Conservation (phyloP, 2,888 invertebrate genomes). For the Latrodectus hesperus region DNA sequence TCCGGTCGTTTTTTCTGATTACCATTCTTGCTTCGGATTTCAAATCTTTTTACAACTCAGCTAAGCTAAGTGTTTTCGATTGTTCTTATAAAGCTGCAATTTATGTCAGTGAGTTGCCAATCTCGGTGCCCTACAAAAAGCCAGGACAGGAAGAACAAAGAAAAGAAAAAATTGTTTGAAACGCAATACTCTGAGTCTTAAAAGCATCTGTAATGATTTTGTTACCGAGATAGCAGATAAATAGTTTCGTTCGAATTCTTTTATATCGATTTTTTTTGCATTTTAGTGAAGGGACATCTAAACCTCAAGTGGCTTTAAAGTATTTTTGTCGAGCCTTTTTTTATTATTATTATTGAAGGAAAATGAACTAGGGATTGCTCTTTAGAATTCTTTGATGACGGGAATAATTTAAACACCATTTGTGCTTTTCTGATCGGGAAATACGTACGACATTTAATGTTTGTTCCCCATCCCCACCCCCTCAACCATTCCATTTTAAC, state of each 20-base stretch:
- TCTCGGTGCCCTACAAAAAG: not conserved
- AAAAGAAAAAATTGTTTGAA: not conserved
- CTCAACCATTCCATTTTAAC: not conserved
- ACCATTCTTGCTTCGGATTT: not conserved
- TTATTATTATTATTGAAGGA: not conserved
- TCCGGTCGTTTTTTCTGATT: not conserved
- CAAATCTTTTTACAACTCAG: not conserved
- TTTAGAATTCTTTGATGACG: constrained; percentile 43
- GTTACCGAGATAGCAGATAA: constrained; percentile 55
- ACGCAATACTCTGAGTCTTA: constrained; percentile 16
- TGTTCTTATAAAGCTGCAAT: constrained; percentile 41
- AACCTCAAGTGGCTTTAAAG: constrained; percentile 49
- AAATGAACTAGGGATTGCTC: constrained; percentile 29
- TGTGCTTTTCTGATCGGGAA: constrained; percentile 37
- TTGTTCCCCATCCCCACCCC: not conserved
- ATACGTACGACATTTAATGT: constrained; percentile 45
- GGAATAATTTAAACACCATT: constrained; percentile 63
- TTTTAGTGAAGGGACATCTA: constrained; percentile 3
- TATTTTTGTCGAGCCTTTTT: constrained; percentile 14
- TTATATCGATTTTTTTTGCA: constrained; percentile 13
- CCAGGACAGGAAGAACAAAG: not conserved
- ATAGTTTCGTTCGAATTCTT: constrained; percentile 19
- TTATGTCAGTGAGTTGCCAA: constrained; percentile 23
- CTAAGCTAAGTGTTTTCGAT: constrained; percentile 48
- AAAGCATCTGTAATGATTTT: constrained; percentile 60